Conservation (phyloP, 2,797 vertebrate genomes). For the Silurus aristotelis region DNA sequence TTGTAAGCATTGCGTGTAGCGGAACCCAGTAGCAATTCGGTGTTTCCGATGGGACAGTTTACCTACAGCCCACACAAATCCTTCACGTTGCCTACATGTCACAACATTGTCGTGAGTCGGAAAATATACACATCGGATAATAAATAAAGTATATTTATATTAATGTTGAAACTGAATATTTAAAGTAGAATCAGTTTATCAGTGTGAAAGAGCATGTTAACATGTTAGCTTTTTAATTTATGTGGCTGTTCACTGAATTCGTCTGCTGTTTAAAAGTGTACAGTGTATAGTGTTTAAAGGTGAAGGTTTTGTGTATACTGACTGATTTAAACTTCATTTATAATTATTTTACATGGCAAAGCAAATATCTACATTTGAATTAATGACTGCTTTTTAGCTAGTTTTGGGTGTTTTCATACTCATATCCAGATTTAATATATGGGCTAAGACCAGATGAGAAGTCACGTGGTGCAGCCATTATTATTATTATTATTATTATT, state of each 20-base stretch:
- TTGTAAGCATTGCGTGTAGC: background rate
- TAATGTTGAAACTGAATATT: background rate
- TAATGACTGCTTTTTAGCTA: background rate
- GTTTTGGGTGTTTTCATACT: background rate
- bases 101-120: background rate
- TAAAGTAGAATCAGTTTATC: background rate
- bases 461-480: background rate
- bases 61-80: conserved; percentile 1
- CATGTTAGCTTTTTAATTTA: no score
- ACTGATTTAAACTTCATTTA: background rate
- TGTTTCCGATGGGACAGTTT: conserved; percentile 28
- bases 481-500: no score
- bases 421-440: background rate
- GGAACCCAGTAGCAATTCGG: conserved; percentile 2
- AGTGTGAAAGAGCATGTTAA: background rate
- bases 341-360: background rate
- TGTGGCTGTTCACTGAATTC: background rate
- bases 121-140: background rate
- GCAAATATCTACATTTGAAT: background rate
- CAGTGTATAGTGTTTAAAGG: background rate
- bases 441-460: background rate
- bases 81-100: background rate
- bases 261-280: background rate
- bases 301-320: background rate
- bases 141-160: background rate